Conservation (phyloP, 2,888 invertebrate genomes). For the Allophyes oxyacanthae region DNA sequence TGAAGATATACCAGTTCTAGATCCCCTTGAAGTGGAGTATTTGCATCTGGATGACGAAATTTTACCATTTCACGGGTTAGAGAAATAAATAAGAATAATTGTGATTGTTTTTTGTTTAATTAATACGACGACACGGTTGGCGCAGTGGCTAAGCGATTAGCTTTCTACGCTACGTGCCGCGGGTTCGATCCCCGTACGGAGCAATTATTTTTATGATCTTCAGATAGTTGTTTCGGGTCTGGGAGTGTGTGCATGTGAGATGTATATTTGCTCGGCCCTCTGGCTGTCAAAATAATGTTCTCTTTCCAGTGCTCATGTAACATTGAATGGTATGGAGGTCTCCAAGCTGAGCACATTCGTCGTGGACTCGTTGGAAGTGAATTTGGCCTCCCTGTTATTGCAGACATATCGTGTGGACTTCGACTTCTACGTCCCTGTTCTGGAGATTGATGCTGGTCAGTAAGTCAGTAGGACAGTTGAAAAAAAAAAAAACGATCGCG, state of each 20-base stretch:
- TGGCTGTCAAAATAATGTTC: too few relatives aligned
- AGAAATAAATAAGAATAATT: background rate
- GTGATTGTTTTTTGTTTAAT: too few relatives aligned
- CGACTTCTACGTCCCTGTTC: conserved; percentile 61
- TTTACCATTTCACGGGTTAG: conserved; percentile 70
- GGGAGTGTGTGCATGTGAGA: too few relatives aligned
- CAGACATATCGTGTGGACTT: conserved; percentile 52
- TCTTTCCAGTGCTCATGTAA: conserved; percentile 38
- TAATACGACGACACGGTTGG: too few relatives aligned
- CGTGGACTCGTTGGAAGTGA: conserved; percentile 60
- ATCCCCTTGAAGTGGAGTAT: conserved; percentile 66
- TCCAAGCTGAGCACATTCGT: conserved; percentile 65
- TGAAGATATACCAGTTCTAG: conserved; percentile 70
- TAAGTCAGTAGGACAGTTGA: background rate
- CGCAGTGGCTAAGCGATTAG: too few relatives aligned
- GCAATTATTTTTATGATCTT: too few relatives aligned
- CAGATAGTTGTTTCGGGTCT: too few relatives aligned
- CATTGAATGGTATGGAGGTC: conserved; percentile 26
- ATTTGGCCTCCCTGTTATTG: conserved; percentile 28
- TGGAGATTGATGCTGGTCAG: conserved; percentile 63
- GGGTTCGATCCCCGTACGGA: too few relatives aligned
- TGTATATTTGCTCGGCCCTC: too few relatives aligned
- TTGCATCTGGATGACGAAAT: conserved; percentile 62
- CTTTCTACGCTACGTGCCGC: too few relatives aligned
- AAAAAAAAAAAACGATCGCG: too few relatives aligned